A percentile compares a stretch with the other conserved stretches of the same genome.
These are phyloP conservation scores for Echinarachnius parma DNA, from an alignment of 53 echinoderm and acorn worm species.

Conservation along the genomic window DNA sequence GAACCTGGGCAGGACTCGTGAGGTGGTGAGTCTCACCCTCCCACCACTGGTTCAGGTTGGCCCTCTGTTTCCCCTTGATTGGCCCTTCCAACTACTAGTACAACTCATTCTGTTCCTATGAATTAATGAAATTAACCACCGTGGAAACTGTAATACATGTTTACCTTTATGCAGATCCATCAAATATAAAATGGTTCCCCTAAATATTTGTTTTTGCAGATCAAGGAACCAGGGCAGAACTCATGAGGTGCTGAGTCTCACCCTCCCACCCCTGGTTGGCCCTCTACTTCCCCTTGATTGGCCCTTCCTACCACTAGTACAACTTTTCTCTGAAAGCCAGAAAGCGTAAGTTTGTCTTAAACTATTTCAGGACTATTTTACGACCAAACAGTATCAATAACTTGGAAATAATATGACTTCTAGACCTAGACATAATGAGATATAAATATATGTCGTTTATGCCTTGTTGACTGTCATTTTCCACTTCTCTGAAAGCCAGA, in stretches of 20 bases:
- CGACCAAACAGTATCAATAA: too few relatives aligned
- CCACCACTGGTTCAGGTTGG: slow-evolving; percentile 70
- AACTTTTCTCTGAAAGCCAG: slow-evolving; percentile 79
- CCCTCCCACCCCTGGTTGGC: slow-evolving; percentile 67
- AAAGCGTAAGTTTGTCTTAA: slow-evolving; percentile 90
- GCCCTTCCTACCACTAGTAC: slow-evolving; percentile 87
- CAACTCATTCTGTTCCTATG: too few relatives aligned
- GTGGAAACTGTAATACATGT: too few relatives aligned
- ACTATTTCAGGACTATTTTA: too few relatives aligned
- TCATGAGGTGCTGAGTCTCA: slow-evolving; percentile 59
- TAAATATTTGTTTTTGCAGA: slow-evolving; percentile 51
- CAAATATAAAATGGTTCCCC: too few relatives aligned
- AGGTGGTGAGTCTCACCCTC: slow-evolving; percentile 59
- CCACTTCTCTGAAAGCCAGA: too few relatives aligned
- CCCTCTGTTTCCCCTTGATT: slow-evolving; percentile 77
- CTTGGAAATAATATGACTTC: too few relatives aligned
- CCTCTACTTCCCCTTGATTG: slow-evolving; percentile 83
- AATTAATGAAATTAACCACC: too few relatives aligned
- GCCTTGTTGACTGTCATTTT: too few relatives aligned
- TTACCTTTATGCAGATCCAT: too few relatives aligned
- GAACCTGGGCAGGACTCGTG: slow-evolving; percentile 58
- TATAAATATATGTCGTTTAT: too few relatives aligned
- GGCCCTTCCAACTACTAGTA: slow-evolving; percentile 85
- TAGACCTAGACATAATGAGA: too few relatives aligned
- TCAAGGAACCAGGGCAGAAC: slow-evolving; percentile 58